Base-by-base conservation (phyloP, 1,140 invertebrate genomes). In the Calephelis virginiensis region DNA sequence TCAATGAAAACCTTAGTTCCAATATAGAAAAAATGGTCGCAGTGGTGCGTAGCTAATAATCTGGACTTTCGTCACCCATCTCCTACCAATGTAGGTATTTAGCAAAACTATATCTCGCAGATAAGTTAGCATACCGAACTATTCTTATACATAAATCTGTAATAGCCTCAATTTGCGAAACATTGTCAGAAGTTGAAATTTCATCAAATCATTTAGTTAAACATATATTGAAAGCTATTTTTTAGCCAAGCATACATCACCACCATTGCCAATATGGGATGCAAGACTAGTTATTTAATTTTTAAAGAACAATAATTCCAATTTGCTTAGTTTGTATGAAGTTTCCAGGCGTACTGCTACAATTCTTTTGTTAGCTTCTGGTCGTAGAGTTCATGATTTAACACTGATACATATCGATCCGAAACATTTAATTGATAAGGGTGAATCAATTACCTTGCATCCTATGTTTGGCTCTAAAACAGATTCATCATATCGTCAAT, bases 381-480 rank as follows among this genome's bases (percentile, higher is more conserved):
- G 85, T 0, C 69, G 83, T 8, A 68, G 83, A 67, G 70, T 88
- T 8, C 83, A 85, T 64, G 81, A 86, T 69, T 60, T 86, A 2
- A 80, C 85, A 0, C 69, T 85, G 11, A 67, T 86, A 48, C 67
- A 71, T 38, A 48, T 45, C 45, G 66, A 70, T 47, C 7, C 48
- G 13, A 9, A 66, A 14, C 66, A 74, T 56, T 71, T 69, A 11
- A 45, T 72, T 38, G 76, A 75, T 37, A 70, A 75, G 13, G 45
- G 43, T 8, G 53, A 70, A 53, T 65, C 63, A 10, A 69, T 75
- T 59, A 75, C 68, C n/a, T 76, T 83, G 37, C 77, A 76, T 73
- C 85, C 81, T 8, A 8, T n/a, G 3, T 86, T 82, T 72, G 80
- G 80, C 4, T 86, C 81, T 6, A 85, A 85, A 68, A 85, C 83